Conservation (phyloP, 1,140 invertebrate genomes). For the Dreissena polymorpha region DNA sequence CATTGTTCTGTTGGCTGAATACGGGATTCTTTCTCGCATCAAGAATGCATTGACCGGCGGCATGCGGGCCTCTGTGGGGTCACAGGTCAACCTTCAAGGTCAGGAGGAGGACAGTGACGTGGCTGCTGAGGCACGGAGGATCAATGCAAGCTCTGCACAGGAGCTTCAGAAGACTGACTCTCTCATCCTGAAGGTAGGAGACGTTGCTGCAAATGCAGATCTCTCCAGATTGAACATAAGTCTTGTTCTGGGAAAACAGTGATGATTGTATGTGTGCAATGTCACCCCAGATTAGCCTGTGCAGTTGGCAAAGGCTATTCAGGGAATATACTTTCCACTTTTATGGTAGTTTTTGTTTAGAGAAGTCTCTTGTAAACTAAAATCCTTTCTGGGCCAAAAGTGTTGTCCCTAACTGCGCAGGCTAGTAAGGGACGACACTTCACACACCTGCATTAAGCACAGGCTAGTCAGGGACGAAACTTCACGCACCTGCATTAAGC, state of each 20-base stretch:
- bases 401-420: too few species aligned
- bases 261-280: neutral
- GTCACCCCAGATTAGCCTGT: neutral
- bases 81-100: slow-evolving; percentile 1
- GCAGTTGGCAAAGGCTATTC: neutral
- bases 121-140: slow-evolving; percentile 57
- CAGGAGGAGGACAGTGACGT: slow-evolving; percentile 64
- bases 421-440: too few species aligned
- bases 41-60: neutral
- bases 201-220: neutral
- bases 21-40: slow-evolving; percentile 42
- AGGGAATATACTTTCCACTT: neutral
- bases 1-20: slow-evolving; percentile 80
- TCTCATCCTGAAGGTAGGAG: slow-evolving; percentile 54
- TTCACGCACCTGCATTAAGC: too few species aligned
- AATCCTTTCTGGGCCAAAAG: too few species aligned
- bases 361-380: too few species aligned
- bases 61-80: slow-evolving; percentile 15
- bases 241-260: neutral
- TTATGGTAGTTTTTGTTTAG: neutral
- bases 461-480: too few species aligned
- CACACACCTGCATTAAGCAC: too few species aligned
- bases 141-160: slow-evolving; percentile 39
- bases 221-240: neutral
- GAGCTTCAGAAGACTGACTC: slow-evolving; percentile 42